These are phyloP conservation scores for Tromatobia lineatoria DNA, from an alignment of 2,888 invertebrate species.

Conservation along the genomic window DNA sequence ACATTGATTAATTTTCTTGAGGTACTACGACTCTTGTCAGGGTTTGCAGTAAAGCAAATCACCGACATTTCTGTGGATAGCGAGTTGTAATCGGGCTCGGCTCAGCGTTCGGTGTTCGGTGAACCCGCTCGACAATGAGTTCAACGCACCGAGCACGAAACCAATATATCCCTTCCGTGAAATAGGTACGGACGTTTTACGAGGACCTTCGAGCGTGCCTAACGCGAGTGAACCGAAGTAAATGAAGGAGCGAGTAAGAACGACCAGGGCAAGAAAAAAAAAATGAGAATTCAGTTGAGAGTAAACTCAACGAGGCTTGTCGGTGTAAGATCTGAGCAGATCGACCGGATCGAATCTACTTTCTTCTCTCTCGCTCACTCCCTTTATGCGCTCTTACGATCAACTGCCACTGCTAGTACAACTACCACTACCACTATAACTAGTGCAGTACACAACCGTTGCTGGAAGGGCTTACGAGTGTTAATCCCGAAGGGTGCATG, in stretches of 20 bases:
- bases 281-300: constrained; percentile 32
- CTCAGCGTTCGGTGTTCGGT: constrained; percentile 31
- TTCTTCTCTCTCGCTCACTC: constrained; percentile 32
- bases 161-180: constrained; percentile 68
- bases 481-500: constrained; percentile 62
- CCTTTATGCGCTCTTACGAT: constrained; percentile 38
- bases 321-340: constrained; percentile 58
- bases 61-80: constrained; percentile 18
- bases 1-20: neutral
- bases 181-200: constrained; percentile 67
- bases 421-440: constrained; percentile 40
- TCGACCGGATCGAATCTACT: constrained; percentile 66
- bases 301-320: constrained; percentile 61
- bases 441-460: constrained; percentile 48
- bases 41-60: constrained; percentile 33
- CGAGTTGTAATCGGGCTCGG: constrained; percentile 44
- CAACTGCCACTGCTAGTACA: constrained; percentile 45
- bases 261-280: neutral
- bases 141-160: constrained; percentile 67
- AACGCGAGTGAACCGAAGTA: constrained; percentile 51
- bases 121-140: constrained; percentile 65
- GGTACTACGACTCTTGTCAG: neutral
- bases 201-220: constrained; percentile 67
- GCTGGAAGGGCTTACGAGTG: constrained; percentile 68
- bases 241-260: constrained; percentile 49